Percentiles rank a stretch among this genome's conserved stretches.
Conservation (phyloP, 2,797 vertebrate genomes). For the Emys orbicularis region DNA sequence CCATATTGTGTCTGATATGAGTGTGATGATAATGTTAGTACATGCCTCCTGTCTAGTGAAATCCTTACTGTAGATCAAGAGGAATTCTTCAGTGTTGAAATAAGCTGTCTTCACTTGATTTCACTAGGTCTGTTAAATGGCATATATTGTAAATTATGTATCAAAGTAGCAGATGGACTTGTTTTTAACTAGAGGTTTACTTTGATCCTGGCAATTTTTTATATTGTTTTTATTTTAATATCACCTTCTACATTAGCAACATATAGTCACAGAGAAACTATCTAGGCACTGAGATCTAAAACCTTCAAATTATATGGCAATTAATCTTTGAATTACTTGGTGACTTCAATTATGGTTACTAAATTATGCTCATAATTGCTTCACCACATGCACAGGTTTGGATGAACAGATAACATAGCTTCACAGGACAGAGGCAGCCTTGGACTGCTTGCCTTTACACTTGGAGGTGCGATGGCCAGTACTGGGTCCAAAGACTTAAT, state of each 20-base stretch:
- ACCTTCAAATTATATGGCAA: conserved; percentile 36
- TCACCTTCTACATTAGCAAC: background rate
- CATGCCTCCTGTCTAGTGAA: background rate
- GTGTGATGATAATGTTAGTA: fast-evolving
- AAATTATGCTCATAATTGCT: conserved; percentile 51
- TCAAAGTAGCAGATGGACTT: background rate
- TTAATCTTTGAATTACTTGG: conserved; percentile 43
- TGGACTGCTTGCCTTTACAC: background rate
- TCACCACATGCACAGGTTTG: background rate
- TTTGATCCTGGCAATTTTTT: background rate
- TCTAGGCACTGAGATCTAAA: conserved; percentile 18
- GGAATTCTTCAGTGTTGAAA: background rate
- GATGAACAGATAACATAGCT: background rate
- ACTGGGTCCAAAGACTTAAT: background rate
- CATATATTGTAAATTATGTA: background rate
- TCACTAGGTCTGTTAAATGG: background rate
- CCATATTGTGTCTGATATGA: background rate
- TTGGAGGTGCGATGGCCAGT: background rate
- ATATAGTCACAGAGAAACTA: background rate
- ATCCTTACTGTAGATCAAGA: background rate
- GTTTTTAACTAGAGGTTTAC: background rate
- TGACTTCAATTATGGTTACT: conserved; percentile 48
- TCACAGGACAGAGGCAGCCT: background rate
- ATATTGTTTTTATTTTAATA: background rate
- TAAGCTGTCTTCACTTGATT: background rate